A percentile compares a stretch with the other conserved stretches of the same genome.
These are phyloP conservation scores for Crotalus viridis DNA, from an alignment of 2,113 vertebrate genomes.

Conservation along the genomic window DNA sequence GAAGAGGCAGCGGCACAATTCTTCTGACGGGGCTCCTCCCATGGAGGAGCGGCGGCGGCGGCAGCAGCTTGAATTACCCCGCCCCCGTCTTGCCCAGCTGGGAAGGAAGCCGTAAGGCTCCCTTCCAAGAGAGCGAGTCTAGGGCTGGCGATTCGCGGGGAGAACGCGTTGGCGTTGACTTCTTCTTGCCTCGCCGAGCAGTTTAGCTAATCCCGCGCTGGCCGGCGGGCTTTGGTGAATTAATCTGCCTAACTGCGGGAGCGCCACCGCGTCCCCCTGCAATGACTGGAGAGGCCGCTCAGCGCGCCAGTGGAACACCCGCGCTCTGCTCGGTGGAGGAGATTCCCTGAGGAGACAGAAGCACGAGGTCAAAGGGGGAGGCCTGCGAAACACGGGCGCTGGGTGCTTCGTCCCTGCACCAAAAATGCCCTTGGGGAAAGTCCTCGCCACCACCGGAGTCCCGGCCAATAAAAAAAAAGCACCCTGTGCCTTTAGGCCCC, in stretches of 20 bases:
- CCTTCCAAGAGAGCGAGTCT: neutral
- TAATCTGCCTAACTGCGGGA: neutral
- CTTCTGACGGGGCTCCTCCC: neutral
- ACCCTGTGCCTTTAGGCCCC: neutral
- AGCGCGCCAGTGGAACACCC: neutral
- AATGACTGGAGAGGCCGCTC: neutral
- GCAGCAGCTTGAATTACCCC: neutral
- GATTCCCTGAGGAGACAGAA: neutral
- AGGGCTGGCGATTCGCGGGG: neutral
- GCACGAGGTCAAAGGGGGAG: neutral
- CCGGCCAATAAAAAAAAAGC: neutral
- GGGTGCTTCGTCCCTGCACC: neutral
- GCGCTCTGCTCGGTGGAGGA: neutral
- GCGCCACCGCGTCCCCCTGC: slow-evolving; percentile 20
- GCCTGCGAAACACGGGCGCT: neutral
- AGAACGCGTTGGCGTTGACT: too few relatives aligned
- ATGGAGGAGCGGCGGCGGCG: neutral
- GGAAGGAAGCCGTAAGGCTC: neutral
- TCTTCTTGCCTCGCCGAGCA: neutral
- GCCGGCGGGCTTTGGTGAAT: neutral
- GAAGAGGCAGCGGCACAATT: neutral
- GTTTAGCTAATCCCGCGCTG: neutral
- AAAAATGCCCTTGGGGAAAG: neutral
- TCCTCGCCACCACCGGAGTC: neutral
- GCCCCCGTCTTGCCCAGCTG: neutral